Evolutionary conservation across 2,797 vertebrate genomes (phyloP).

Genomic region (Pseudotriccus pelzelni): DNA sequence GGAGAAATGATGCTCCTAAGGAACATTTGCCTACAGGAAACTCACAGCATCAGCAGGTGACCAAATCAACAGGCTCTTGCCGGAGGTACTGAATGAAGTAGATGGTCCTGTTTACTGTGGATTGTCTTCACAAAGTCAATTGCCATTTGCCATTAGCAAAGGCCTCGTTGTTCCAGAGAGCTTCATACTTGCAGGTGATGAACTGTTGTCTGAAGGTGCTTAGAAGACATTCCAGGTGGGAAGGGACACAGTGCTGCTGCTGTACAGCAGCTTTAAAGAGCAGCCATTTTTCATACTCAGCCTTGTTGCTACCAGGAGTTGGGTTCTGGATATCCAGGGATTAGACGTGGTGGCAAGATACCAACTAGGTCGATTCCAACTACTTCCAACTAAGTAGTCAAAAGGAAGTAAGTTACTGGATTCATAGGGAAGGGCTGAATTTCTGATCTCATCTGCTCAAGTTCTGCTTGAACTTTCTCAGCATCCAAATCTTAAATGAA

Average conservation of each 20-base stretch:
- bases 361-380: background rate
- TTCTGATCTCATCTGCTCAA: slow-evolving; percentile 15
- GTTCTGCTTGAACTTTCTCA: slow-evolving; percentile 6
- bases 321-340: background rate
- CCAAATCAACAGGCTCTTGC: background rate
- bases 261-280: background rate
- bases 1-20: background rate
- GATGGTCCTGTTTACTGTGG: background rate
- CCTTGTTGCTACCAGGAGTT: background rate
- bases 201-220: background rate
- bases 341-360: background rate
- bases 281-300: background rate
- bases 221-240: background rate
- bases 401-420: background rate
- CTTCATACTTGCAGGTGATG: background rate
- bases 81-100: background rate
- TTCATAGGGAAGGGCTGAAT: background rate
- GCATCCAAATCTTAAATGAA: background rate
- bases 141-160: background rate
- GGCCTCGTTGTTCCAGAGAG: background rate
- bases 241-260: background rate
- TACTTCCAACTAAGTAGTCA: too few relatives aligned
- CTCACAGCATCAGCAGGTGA: background rate
- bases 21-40: background rate
- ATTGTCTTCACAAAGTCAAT: background rate